phyloP scores from a whole-genome alignment of 2,113 vertebrate species.

The Mystacornis crossleyi region DNA sequence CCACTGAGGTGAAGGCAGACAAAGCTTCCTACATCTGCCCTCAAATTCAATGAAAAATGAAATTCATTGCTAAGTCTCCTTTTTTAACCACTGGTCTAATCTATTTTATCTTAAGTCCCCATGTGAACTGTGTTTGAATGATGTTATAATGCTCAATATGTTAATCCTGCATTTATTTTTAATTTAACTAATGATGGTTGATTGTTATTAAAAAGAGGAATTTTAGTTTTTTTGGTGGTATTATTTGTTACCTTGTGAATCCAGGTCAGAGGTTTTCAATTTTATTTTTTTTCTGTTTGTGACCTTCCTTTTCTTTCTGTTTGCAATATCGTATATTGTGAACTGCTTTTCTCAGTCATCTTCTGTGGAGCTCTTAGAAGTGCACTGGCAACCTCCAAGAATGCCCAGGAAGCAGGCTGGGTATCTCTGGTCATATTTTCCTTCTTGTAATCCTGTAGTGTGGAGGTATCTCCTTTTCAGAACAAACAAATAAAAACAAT shows the following conservation, averaged over 20 bases:
- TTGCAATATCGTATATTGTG: background rate
- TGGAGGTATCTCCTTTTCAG: background rate
- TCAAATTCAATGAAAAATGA: background rate
- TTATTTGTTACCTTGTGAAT: background rate
- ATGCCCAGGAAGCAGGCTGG: background rate
- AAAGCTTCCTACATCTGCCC: background rate
- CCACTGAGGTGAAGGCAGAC: background rate
- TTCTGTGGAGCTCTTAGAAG: background rate
- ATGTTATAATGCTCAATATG: background rate
- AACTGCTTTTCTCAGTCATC: background rate
- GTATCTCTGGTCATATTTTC: background rate
- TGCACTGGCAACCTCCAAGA: background rate
- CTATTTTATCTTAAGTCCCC: background rate
- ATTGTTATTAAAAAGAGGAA: constrained; percentile 17
- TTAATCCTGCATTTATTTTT: constrained; percentile 48
- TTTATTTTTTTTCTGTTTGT: accelerated
- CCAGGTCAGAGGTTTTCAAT: background rate
- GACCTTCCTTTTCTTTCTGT: background rate
- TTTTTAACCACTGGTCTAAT: background rate
- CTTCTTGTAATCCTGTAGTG: background rate
- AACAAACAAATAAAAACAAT: background rate
- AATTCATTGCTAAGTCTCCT: background rate
- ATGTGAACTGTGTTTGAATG: background rate
- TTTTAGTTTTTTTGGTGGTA: background rate
- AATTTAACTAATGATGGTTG: constrained; percentile 14